Base-by-base conservation (phyloP, 2,797 vertebrate species). In the Tiaroga cobitis region DNA sequence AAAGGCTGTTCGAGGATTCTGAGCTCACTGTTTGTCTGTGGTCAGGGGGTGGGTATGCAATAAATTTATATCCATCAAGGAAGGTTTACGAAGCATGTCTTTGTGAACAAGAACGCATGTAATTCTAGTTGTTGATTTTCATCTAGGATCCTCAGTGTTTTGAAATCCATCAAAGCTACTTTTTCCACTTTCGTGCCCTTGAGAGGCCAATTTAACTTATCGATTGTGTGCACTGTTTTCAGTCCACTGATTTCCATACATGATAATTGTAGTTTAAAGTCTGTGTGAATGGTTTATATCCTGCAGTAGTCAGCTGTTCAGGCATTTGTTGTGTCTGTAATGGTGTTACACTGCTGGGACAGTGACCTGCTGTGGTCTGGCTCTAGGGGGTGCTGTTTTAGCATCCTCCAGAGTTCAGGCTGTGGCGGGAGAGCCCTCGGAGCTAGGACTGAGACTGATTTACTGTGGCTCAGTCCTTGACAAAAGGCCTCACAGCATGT, bases 291-390 rank as follows among this genome's bases (percentile, higher is more conserved):
- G 41, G 6, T 11, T 32, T 34, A 39, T 32, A 13, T 79, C 82
- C 83, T 87, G 85, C 72, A 76, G 41, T 74, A 83, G 86, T 86
- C 79, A 85, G 51, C 84, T 72, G 49, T 29, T 72, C 26, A 11
- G 77, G 86, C 19, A 21, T 32, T 9, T 65, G 19, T 69, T 69
- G 46, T 67, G 77, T 65, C 43, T 85, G 78, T 77, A 74, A 70
- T 59, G 39, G 85, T 69, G 83, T 86, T 83, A 67, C 67, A 26
- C 80, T 83, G 80, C 77, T 86, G 88, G 82, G 81, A 85, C 78
- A 86, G 67, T 70, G n/a, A 70, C 21, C 46, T 76, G 49, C 67
- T 19, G 32, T 32, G 29, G 39, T 65, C 59, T 87, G 65, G 77
- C 79, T 82, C 37, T 63, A 69, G 41, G 19, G 11, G 70, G 32